Conservation (phyloP, 2,113 vertebrate species). For the Lucifuga dentata region DNA sequence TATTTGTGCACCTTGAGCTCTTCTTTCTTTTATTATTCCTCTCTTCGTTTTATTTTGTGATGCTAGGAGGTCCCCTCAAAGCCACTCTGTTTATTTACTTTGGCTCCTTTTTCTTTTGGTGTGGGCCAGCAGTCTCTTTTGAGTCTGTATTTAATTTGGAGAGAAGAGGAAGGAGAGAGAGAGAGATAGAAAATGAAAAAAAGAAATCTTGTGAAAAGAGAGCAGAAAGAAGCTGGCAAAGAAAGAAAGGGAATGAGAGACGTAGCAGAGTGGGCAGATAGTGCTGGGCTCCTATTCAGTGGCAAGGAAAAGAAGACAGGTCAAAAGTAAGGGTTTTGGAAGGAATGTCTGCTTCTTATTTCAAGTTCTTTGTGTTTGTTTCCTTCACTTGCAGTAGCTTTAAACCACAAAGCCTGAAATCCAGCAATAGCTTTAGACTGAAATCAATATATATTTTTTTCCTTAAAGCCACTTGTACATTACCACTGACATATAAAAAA, state of each 20-base stretch:
- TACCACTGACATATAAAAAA: too few species aligned
- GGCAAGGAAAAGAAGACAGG: constrained; percentile 5
- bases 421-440: too few species aligned
- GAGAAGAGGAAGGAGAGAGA: not conserved
- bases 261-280: not conserved
- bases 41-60: not conserved
- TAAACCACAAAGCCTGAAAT: too few species aligned
- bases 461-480: too few species aligned
- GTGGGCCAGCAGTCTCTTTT: constrained; percentile 23
- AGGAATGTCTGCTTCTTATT: not conserved
- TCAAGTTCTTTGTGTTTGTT: not conserved
- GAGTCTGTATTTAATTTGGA: constrained; percentile 29
- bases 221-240: too few species aligned
- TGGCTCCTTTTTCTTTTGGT: not conserved
- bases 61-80: not conserved
- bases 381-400: not conserved
- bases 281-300: not conserved
- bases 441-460: too few species aligned
- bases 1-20: not conserved
- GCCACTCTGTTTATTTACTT: constrained; percentile 23
- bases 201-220: constrained; percentile 1
- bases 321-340: not conserved
- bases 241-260: constrained; percentile 2
- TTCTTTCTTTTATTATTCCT: not conserved
- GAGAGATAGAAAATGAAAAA: not conserved